phyloP scores from a whole-genome alignment of 2,797 vertebrate genomes.

The Intellagama lesueurii region DNA sequence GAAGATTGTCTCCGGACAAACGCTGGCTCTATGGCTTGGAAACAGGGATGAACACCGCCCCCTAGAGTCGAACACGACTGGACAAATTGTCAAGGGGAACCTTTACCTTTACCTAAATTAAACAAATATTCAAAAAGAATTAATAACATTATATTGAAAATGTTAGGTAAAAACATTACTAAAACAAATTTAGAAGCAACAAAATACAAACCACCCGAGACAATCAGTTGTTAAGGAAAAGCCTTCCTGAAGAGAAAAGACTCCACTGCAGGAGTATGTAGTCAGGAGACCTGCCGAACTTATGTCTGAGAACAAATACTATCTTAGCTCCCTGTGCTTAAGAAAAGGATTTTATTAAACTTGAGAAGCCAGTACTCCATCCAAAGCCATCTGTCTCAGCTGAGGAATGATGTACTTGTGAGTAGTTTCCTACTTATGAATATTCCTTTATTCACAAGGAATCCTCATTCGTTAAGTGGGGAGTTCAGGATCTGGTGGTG shows the following conservation, averaged over 20 bases:
- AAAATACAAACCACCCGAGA: too few species aligned
- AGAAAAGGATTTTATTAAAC: background rate
- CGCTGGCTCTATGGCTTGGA: too few species aligned
- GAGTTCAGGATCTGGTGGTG: background rate
- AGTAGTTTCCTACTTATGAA: background rate
- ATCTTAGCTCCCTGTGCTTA: background rate
- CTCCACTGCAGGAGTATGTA: background rate
- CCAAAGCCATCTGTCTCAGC: background rate
- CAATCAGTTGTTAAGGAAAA: too few species aligned
- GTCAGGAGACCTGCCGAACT: background rate
- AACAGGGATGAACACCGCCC: too few species aligned
- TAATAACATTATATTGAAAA: too few species aligned
- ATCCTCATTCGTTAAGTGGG: background rate
- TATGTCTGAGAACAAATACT: background rate
- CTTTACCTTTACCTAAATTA: too few species aligned
- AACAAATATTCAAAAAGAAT: too few species aligned
- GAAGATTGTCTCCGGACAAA: too few species aligned
- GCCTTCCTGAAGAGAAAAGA: background rate
- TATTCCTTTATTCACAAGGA: background rate
- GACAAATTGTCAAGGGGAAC: too few species aligned
- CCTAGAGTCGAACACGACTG: too few species aligned
- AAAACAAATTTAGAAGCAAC: too few species aligned
- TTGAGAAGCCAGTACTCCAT: background rate
- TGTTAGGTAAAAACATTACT: too few species aligned
- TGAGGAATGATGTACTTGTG: background rate